Evolutionary conservation across 2,113 vertebrate species (phyloP).

Genomic region (Centrocercus urophasianus): DNA sequence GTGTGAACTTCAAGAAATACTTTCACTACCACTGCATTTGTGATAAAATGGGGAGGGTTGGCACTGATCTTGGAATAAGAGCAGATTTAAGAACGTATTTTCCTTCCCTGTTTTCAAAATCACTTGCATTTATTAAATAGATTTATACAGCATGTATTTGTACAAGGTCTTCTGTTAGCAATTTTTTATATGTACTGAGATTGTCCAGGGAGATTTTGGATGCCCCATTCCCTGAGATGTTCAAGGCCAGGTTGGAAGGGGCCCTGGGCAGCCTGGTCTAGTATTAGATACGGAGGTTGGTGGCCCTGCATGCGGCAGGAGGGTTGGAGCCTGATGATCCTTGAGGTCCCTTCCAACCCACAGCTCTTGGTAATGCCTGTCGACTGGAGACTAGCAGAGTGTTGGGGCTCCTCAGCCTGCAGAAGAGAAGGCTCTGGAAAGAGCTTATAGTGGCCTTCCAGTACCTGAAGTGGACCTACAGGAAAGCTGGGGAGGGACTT

Average conservation of each 20-base stretch:
- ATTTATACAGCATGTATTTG: background rate
- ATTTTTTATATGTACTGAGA: background rate
- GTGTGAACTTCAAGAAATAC: background rate
- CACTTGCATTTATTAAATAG: background rate
- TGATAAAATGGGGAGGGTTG: background rate
- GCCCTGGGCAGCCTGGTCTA: too few species aligned
- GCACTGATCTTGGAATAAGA: background rate
- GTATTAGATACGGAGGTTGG: too few species aligned
- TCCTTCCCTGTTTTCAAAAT: background rate
- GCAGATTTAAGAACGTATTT: background rate
- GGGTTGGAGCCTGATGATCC: too few species aligned
- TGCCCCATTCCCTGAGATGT: too few species aligned
- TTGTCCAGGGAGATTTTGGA: too few species aligned
- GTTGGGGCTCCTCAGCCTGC: too few species aligned
- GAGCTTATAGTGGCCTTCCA: too few species aligned
- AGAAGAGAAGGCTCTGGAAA: too few species aligned
- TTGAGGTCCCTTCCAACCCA: background rate
- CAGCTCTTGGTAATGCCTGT: background rate
- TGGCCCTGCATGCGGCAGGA: too few species aligned
- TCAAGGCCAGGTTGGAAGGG: too few species aligned
- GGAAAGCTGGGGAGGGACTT: too few species aligned
- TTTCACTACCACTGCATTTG: background rate
- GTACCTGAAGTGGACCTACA: too few species aligned
- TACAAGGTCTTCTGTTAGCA: background rate
- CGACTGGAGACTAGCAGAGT: background rate